Evolutionary conservation across 2,113 vertebrate species (phyloP), one percentile per base, ranked within the genome.

Genomic region (Enhydra lutris): DNA sequence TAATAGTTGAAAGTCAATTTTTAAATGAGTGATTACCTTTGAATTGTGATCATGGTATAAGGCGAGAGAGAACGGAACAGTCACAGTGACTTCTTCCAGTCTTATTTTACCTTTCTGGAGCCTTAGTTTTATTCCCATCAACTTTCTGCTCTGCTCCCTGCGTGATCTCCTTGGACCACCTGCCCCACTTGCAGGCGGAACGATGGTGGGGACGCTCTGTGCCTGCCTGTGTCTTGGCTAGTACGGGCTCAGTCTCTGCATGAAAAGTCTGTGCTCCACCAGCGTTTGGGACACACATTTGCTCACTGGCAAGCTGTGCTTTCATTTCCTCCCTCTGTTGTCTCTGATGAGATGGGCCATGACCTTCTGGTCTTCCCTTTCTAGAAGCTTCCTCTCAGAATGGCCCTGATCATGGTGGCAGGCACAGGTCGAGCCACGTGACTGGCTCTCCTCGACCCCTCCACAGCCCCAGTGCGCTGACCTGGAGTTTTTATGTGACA

Each of bases 301-400:
- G 88, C 31, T 79, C 76, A 21, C 47, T 6, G 23, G 36, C 50
- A 84, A 8, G 7, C 12, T 31, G 8, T 55, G 17, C 8, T 45
- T 26, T 34, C 80, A 34, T 65, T 6, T 98, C 98, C 31, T 87
- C 98, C 61, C 97, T 98, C 71, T 98, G 99, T 45, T 99, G 98
- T 89, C 29, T 89, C 6, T 95, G 98, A 96, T 99, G 59, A 84
- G 36, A 45, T 1, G 96, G 98, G 31, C 99, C 98, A 99, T 99
- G 98, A 63, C 24, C 29, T 87, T 55, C 73, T 39, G n/a, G 20
- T 39, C 26, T 55, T 90, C 39, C 39, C 15, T 83, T 26, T 50
- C 20, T 21, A 7, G 55, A 39, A 29, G 10, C 5, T 59, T 10
- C 21, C 1, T 24, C 73, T 79, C 36, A 21, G 34, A 78, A 42